phyloP scores from a whole-genome alignment of 1,140 invertebrate genomes.

The Cotesia typhae region DNA sequence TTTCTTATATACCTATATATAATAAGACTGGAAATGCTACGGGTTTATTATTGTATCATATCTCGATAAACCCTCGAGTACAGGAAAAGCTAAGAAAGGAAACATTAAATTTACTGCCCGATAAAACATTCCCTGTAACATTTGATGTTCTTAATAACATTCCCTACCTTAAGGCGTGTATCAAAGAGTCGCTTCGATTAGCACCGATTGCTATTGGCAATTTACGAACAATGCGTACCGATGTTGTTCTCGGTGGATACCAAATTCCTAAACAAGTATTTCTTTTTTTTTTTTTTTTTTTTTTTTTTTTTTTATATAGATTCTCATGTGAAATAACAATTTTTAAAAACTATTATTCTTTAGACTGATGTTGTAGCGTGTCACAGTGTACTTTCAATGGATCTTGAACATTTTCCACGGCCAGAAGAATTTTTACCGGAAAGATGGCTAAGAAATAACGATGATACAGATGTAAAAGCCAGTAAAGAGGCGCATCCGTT shows the following conservation, averaged over 20 bases:
- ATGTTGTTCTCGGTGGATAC: slow-evolving; percentile 62
- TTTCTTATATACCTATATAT: slow-evolving; percentile 29
- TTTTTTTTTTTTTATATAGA: neutral
- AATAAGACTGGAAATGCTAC: slow-evolving; percentile 53
- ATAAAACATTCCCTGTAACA: slow-evolving; percentile 64
- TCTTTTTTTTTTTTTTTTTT: neutral
- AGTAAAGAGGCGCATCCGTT: slow-evolving; percentile 67
- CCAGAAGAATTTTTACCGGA: slow-evolving; percentile 62
- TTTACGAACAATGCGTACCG: slow-evolving; percentile 59
- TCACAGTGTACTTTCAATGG: slow-evolving; percentile 57
- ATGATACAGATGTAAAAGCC: slow-evolving; percentile 45
- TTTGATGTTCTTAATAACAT: slow-evolving; percentile 66
- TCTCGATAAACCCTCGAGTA: slow-evolving; percentile 71
- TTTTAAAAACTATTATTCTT: slow-evolving; percentile 32
- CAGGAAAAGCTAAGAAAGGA: slow-evolving; percentile 76
- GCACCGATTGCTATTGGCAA: slow-evolving; percentile 62
- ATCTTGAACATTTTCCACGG: slow-evolving; percentile 61
- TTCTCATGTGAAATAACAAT: neutral
- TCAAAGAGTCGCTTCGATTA: slow-evolving; percentile 74
- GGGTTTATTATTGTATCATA: slow-evolving; percentile 67
- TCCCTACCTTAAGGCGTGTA: slow-evolving; percentile 72
- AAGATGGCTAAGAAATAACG: slow-evolving; percentile 61
- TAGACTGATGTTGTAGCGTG: slow-evolving; percentile 64
- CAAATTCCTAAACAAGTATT: slow-evolving; percentile 63
- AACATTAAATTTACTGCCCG: slow-evolving; percentile 64